phyloP scores from a whole-genome alignment of 2,888 invertebrate species.

The Vannuccia rotundouncinata region DNA sequence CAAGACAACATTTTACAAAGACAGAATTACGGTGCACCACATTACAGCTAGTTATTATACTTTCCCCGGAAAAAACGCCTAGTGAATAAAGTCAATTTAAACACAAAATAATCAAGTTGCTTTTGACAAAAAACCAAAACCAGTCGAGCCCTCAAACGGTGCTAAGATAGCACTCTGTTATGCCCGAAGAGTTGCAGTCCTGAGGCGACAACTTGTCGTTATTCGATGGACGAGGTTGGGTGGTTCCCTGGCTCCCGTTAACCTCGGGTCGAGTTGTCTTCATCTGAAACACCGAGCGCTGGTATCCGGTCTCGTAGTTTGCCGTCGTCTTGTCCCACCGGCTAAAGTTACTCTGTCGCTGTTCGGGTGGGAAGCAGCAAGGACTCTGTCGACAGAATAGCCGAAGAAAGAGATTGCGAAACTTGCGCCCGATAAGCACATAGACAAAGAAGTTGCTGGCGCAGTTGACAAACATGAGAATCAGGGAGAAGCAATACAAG shows the following conservation, averaged over 20 bases:
- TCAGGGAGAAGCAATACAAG: background rate
- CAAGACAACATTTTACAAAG: too few species aligned
- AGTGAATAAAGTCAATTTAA: too few species aligned
- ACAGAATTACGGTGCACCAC: too few species aligned
- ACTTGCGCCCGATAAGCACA: background rate
- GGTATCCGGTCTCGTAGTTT: background rate
- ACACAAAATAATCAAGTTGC: too few species aligned
- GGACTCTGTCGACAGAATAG: background rate
- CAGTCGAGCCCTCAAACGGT: too few species aligned
- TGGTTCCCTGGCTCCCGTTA: background rate
- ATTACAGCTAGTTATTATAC: too few species aligned
- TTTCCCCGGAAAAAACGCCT: too few species aligned
- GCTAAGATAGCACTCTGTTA: background rate
- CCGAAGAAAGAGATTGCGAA: slow-evolving; percentile 1
- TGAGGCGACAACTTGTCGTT: background rate
- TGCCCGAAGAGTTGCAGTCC: background rate
- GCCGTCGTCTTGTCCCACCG: background rate
- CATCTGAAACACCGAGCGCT: background rate
- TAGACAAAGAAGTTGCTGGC: slow-evolving; percentile 6
- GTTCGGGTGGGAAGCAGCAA: background rate
- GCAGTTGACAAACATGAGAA: slow-evolving; percentile 18
- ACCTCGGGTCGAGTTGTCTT: background rate
- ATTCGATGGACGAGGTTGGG: background rate
- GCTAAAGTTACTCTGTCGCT: background rate
- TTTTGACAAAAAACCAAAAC: too few species aligned